Base-by-base conservation (phyloP, 2,888 invertebrate genomes). In the Cephus spinipes region DNA sequence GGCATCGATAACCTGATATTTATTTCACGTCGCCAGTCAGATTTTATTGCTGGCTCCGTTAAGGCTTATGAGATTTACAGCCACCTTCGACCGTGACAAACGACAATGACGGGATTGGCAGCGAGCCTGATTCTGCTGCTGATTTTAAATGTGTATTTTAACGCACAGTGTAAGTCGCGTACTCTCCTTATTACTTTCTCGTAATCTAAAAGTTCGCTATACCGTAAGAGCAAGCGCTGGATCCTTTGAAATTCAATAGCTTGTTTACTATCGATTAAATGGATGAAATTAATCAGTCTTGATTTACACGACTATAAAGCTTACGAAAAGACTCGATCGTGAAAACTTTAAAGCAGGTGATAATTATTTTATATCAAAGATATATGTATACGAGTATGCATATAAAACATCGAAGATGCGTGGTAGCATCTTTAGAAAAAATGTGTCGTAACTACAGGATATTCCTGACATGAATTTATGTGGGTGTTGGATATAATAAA, bases 41-140 rank as follows among this genome's bases (percentile, higher is more conserved):
- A 33, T 12, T 71, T 71, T 71, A 71, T 71, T 32, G 31, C 32
- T 71, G 31, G 73, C 55, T 73, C 80, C 76, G 77, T 81, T 81
- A 78, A 78, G 73, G 34, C 77, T 69, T 76, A 75, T 12, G 68
- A 79, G 76, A 81, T 80, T 81, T 81, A 81, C 73, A 73, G 77
- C 76, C 40, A 33, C 75, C n/a, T 68, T 69, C 69, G 76, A 69
- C 68, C 12, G 32, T 80, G 78, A 81, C 73, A 69, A 77, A 71
- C 40, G 36, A 75, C 31, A 40, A 68, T 68, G 76, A 68, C 68
- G 12, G 32, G 71, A 71, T 71, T 31, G 12, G 71, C 71, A 71
- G 12, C 31, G 12, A 23, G 55, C 23, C 23, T 6, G 23, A 23
- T 55, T 55, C 23, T 2, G 55, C 9, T 55, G 23, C 55, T 55